Conservation (phyloP, 2,888 invertebrate genomes). For the Ichneumoninae sp. region DNA sequence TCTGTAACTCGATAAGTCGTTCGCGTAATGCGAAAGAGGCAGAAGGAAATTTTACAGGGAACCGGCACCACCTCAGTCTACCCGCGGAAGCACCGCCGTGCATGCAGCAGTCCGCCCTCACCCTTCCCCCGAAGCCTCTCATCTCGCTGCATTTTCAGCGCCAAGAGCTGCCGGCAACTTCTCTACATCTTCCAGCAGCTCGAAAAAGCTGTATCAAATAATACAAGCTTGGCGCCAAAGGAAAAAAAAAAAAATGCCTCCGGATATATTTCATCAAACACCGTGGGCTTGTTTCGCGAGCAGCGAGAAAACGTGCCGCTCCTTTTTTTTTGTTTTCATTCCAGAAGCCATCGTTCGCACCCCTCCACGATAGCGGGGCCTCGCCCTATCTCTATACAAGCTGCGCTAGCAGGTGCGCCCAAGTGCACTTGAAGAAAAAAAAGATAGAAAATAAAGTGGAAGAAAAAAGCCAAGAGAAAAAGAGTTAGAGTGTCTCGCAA, state of each 20-base stretch:
- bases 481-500: constrained; percentile 56
- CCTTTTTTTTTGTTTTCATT: constrained; percentile 1
- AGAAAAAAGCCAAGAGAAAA: constrained; percentile 10
- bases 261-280: constrained; percentile 57
- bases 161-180: background rate
- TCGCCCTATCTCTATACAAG: constrained; percentile 43
- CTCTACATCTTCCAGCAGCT: background rate
- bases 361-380: constrained; percentile 30
- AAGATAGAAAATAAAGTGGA: constrained; percentile 25
- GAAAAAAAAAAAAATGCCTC: background rate
- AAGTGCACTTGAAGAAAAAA: constrained; percentile 64
- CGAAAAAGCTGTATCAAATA: constrained; percentile 11
- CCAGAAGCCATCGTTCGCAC: constrained; percentile 40
- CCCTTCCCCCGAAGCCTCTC: background rate
- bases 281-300: constrained; percentile 35
- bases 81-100: background rate
- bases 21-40: constrained; percentile 62
- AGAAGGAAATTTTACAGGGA: constrained; percentile 14
- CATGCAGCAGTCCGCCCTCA: background rate
- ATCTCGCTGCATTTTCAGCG: constrained; percentile 4
- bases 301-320: constrained; percentile 19
- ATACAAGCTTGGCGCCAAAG: constrained; percentile 1
- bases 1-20: constrained; percentile 78
- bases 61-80: constrained; percentile 18
- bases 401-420: constrained; percentile 53